phyloP scores from a whole-genome alignment of 1,140 invertebrate genomes.

The Aleiodes sp. region DNA sequence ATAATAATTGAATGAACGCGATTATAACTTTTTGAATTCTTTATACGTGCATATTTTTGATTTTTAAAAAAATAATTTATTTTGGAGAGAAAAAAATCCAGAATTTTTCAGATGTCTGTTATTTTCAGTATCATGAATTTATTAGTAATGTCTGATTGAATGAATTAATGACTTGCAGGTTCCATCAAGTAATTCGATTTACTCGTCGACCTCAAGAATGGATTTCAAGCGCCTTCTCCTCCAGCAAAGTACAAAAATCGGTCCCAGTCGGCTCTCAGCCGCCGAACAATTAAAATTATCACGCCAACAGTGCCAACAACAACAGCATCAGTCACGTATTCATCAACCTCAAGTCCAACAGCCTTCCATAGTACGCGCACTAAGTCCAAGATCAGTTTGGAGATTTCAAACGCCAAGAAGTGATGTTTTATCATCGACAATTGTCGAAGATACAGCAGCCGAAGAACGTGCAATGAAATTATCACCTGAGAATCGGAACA shows the following conservation, averaged over 20 bases:
- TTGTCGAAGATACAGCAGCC: constrained; percentile 75
- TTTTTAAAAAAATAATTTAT: too few relatives aligned
- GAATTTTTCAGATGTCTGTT: too few relatives aligned
- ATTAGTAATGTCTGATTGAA: neutral
- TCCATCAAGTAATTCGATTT: constrained; percentile 44
- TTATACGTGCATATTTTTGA: neutral
- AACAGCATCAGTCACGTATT: constrained; percentile 64
- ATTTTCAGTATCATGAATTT: too few relatives aligned
- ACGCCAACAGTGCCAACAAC: constrained; percentile 66
- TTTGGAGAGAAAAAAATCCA: too few relatives aligned
- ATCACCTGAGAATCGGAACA: constrained; percentile 51
- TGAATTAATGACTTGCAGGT: constrained; percentile 41
- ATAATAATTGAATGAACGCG: constrained; percentile 26
- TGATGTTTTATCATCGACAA: constrained; percentile 84
- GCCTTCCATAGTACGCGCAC: constrained; percentile 72
- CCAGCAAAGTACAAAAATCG: constrained; percentile 73
- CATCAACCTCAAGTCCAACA: constrained; percentile 59
- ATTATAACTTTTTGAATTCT: neutral
- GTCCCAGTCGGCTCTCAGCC: constrained; percentile 77
- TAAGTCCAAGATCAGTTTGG: constrained; percentile 76
- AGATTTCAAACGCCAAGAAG: constrained; percentile 77
- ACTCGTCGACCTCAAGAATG: constrained; percentile 75
- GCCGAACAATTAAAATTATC: constrained; percentile 84
- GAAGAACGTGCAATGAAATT: constrained; percentile 63
- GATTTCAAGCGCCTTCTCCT: constrained; percentile 85